Conservation (phyloP, 2,888 invertebrate species). For the Scaptomyza flava region DNA sequence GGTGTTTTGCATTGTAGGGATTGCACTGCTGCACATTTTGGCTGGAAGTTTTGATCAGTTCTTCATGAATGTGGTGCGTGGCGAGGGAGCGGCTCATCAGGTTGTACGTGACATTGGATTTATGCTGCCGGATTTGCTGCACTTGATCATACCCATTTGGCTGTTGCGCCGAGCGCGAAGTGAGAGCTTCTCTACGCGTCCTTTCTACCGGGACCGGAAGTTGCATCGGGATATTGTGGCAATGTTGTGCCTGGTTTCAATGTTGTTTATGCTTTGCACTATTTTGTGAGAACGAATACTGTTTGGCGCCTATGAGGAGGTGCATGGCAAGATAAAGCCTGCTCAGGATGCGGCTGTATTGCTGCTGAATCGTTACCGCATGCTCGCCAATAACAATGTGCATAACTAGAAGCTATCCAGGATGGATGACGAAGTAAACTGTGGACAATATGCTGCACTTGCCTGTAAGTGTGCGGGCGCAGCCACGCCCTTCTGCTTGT, state of each 20-base stretch:
- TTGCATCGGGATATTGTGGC: constrained; percentile 83
- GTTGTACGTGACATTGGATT: constrained; percentile 88
- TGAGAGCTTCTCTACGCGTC: constrained; percentile 82
- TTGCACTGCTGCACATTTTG: constrained; percentile 87
- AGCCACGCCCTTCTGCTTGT: constrained; percentile 55
- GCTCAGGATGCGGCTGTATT: constrained; percentile 63
- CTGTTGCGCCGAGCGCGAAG: constrained; percentile 83
- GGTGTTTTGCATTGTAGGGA: constrained; percentile 86
- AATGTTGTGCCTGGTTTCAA: constrained; percentile 83
- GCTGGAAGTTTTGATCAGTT: constrained; percentile 89
- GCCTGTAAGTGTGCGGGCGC: constrained; percentile 54
- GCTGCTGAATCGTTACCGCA: constrained; percentile 66
- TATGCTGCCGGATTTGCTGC: constrained; percentile 88
- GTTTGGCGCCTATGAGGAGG: constrained; percentile 62
- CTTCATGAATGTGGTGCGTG: constrained; percentile 87
- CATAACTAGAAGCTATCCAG: constrained; percentile 46
- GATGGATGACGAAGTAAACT: constrained; percentile 9
- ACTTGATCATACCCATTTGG: constrained; percentile 87
- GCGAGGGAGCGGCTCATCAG: constrained; percentile 88
- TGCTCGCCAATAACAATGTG: constrained; percentile 65
- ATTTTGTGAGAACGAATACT: constrained; percentile 82
- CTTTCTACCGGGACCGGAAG: constrained; percentile 83
- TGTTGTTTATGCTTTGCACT: constrained; percentile 83
- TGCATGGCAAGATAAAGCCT: constrained; percentile 62
- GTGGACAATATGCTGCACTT: constrained; percentile 66